phyloP scores from a whole-genome alignment of 92 coral and sea anemone genomes.

The Pocillopora meandrina region DNA sequence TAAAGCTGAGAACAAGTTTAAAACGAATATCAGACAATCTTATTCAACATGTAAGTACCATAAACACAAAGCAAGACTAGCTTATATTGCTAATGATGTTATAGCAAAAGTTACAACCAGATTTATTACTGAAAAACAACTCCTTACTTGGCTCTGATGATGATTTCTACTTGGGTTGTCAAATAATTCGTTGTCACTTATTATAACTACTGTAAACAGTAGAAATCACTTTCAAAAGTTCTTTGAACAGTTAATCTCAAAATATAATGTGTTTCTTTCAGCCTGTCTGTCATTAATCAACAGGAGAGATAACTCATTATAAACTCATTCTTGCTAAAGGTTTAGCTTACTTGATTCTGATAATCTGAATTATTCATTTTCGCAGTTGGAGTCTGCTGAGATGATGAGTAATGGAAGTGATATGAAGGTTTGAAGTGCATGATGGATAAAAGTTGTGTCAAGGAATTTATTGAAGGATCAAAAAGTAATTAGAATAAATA shows the following conservation, averaged over 20 bases:
- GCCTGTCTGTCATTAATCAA: background rate
- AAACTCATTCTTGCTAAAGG: no score
- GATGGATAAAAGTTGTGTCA: background rate
- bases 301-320: no score
- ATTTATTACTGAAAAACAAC: no score
- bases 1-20: conserved; percentile 89
- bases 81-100: background rate
- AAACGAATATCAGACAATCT: conserved; percentile 94
- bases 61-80: background rate
- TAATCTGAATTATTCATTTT: background rate
- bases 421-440: conserved; percentile 30
- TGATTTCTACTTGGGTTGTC: no score
- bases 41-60: conserved; percentile 65
- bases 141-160: no score
- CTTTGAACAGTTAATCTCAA: no score
- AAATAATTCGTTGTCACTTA: no score
- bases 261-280: background rate
- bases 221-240: no score
- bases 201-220: no score
- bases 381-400: conserved; percentile 21
- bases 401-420: conserved; percentile 21
- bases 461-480: no score
- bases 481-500: background rate
- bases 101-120: no score
- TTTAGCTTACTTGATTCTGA: background rate